phyloP scores from a whole-genome alignment of 2,888 invertebrate species.

The Spodoptera exigua region DNA sequence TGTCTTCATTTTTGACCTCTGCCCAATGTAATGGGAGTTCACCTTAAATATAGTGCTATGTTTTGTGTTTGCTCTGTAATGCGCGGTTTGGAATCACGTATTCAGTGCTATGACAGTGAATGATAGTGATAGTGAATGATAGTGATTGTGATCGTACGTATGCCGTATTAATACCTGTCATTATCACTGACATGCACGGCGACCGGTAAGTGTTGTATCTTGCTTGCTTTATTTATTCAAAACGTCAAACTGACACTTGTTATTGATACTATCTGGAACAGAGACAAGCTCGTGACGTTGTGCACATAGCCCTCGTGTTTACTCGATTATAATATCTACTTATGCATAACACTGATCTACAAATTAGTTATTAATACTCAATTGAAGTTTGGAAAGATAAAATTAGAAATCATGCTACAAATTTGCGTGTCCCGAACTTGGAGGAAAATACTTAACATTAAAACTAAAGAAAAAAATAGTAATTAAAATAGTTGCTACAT shows the following conservation, averaged over 20 bases:
- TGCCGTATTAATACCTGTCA: constrained; percentile 14
- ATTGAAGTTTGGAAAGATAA: too few species aligned
- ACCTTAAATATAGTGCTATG: constrained; percentile 17
- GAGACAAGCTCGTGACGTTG: constrained; percentile 6
- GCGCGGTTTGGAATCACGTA: constrained; percentile 12
- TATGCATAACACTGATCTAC: constrained; percentile 2
- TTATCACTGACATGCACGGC: not conserved
- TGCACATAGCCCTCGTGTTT: constrained; percentile 10
- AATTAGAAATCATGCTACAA: not conserved
- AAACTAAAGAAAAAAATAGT: constrained; percentile 50
- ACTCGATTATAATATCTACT: not conserved
- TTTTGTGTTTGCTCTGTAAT: constrained; percentile 16
- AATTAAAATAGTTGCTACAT: constrained; percentile 58
- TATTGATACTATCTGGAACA: constrained; percentile 19
- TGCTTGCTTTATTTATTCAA: constrained; percentile 23
- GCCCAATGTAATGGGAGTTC: constrained; percentile 38
- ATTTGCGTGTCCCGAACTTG: constrained; percentile 13
- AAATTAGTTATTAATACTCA: constrained; percentile 1
- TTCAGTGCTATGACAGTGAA: constrained; percentile 2
- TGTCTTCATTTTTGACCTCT: constrained; percentile 54
- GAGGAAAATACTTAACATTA: constrained; percentile 29
- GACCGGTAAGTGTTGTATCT: constrained; percentile 34
- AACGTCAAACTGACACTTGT: constrained; percentile 23
- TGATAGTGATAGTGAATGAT: constrained; percentile 10
- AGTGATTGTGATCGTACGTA: constrained; percentile 1